These are phyloP conservation scores for Folsomia candida DNA, from an alignment of 2,888 invertebrate species.

Conservation along the genomic window DNA sequence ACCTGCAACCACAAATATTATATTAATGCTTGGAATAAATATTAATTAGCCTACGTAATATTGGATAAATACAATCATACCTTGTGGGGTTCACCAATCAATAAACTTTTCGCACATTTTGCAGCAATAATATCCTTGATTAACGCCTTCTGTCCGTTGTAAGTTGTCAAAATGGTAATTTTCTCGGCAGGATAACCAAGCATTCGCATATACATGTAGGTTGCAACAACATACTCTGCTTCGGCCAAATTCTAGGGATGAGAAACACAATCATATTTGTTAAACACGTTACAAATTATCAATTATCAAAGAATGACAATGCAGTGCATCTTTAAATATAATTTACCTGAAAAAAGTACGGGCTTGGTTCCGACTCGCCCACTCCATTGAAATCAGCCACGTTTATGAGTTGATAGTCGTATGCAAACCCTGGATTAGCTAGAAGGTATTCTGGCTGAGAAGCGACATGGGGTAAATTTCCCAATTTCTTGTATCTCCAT, in stretches of 20 bases:
- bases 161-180: constrained; percentile 96
- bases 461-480: constrained; percentile 86
- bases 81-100: constrained; percentile 90
- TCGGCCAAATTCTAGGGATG: constrained; percentile 61
- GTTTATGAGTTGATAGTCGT: constrained; percentile 93
- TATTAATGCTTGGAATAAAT: constrained; percentile 9
- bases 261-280: too few species aligned
- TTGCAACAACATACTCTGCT: constrained; percentile 82
- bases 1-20: constrained; percentile 62
- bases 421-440: constrained; percentile 88
- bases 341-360: constrained; percentile 92
- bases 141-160: constrained; percentile 98
- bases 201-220: constrained; percentile 97
- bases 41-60: constrained; percentile 5
- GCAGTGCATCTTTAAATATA: neutral
- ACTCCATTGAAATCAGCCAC: constrained; percentile 95
- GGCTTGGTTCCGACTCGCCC: constrained; percentile 96
- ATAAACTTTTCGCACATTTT: constrained; percentile 88
- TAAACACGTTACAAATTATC: neutral
- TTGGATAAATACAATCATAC: too few species aligned
- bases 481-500: constrained; percentile 89
- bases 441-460: constrained; percentile 77
- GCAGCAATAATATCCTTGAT: constrained; percentile 92
- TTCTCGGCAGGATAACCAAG: constrained; percentile 94
- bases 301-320: neutral